These are phyloP conservation scores for Toxotes lorentzi DNA, from an alignment of 2,797 vertebrate genomes.

Conservation along the genomic window DNA sequence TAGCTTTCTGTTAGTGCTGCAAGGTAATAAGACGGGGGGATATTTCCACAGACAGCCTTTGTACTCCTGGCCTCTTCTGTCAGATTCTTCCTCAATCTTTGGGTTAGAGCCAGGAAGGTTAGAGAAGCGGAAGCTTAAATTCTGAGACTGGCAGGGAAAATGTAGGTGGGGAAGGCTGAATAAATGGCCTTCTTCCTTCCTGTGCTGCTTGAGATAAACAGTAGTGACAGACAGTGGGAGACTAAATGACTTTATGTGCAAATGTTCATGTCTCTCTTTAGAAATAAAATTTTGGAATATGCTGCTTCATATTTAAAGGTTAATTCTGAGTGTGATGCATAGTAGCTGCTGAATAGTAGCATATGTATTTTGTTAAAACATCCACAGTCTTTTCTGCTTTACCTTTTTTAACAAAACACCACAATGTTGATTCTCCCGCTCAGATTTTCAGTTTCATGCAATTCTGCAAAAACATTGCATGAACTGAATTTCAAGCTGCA, in stretches of 20 bases:
- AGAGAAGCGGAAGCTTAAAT: constrained; percentile 10
- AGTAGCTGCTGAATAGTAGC: not conserved
- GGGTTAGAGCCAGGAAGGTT: not conserved
- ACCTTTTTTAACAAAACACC: not conserved
- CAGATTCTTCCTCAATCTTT: constrained; percentile 5
- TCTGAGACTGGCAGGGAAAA: not conserved
- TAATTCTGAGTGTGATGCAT: not conserved
- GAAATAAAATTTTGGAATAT: not conserved
- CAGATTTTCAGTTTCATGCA: constrained; percentile 8
- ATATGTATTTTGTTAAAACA: not conserved
- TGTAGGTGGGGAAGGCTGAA: not conserved
- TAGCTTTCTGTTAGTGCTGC: constrained; percentile 25
- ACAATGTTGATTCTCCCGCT: not conserved
- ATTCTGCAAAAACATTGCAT: not conserved
- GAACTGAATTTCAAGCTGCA: constrained; percentile 22
- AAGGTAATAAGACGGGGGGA: constrained; percentile 21
- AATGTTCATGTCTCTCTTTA: not conserved
- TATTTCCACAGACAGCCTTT: not conserved
- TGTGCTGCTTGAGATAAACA: constrained; percentile 17
- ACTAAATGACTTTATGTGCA: not conserved
- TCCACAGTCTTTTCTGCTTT: not conserved
- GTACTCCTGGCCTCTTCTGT: constrained; percentile 3
- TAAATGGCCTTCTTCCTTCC: constrained; percentile 7
- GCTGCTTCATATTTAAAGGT: constrained; percentile 1
- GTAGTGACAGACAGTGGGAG: not conserved